Conservation (phyloP, 2,888 invertebrate species). For the Ligdia adustata region DNA sequence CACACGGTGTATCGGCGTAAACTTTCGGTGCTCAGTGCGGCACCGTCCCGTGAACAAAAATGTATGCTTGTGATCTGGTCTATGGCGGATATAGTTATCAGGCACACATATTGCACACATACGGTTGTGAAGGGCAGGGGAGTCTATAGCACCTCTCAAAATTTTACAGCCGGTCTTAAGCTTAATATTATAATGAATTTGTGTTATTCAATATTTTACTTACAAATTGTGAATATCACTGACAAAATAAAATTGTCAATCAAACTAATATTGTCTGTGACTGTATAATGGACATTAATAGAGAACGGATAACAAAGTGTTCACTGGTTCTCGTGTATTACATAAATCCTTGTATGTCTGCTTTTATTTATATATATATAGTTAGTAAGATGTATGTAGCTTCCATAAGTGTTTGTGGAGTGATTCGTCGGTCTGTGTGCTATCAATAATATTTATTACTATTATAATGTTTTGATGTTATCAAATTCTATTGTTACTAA, state of each 20-base stretch:
- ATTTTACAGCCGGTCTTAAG: no score
- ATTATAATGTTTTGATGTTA: conserved; percentile 29
- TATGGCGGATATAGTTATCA: no score
- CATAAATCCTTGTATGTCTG: conserved; percentile 28
- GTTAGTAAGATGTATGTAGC: conserved; percentile 57
- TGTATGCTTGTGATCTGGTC: no score
- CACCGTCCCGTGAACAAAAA: no score
- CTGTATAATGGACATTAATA: conserved; percentile 42
- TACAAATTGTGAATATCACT: neutral
- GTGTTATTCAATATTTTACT: no score
- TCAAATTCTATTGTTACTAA: conserved; percentile 30
- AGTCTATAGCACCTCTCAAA: no score
- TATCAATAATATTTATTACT: conserved; percentile 45
- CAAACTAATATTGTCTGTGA: conserved; percentile 44
- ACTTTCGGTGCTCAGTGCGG: no score
- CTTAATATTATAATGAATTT: no score
- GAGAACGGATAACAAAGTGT: conserved; percentile 30
- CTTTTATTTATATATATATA: conserved; percentile 34
- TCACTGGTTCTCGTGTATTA: conserved; percentile 23
- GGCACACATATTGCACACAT: no score
- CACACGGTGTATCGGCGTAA: no score
- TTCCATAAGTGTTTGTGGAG: conserved; percentile 50
- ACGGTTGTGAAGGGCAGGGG: no score
- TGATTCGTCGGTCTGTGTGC: conserved; percentile 56
- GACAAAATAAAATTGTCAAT: conserved; percentile 8